Base-by-base conservation (phyloP, 2,888 invertebrate genomes). In the Glyphotaelius pellucidus region DNA sequence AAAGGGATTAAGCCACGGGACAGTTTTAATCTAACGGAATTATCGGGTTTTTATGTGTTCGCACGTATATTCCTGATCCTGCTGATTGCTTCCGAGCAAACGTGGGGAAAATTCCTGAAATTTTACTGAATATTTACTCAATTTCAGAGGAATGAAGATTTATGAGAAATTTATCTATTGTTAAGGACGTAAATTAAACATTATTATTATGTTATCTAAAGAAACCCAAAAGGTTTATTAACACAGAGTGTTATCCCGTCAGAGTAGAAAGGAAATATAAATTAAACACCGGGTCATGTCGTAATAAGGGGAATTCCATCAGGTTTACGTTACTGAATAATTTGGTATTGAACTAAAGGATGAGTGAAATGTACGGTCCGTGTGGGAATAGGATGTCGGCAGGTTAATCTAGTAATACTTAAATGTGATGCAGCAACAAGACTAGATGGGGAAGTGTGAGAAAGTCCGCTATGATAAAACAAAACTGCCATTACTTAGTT, bases 21-120 rank as follows among this genome's bases (percentile, higher is more conserved):
- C 90, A 85, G 90, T 84, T 90, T 90, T 90, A 90, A 90, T 90
- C 90, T 90, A 79, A 86, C n/a, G 47, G 79, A 90, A 90, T 90
- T 90, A 90, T 86, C 84, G 52, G 90, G 80, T 86, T 90, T 90
- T 90, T 90, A 90, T 90, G 90, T 90, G 79, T 80, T 84, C n/a
- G 85, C 90, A 86, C 90, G 90, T 38, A 89, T 67, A 80, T 38
- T 9, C 79, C 67, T 14, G 85, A 15, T 35, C 52, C 30, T 30
- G 38, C 88, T 79, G 88, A 89, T 89, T 89, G 32, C 88, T 80
- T 89, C 88, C n/a, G 25, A 79, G 79, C 35, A 31, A 52, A 79
- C 88, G 88, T 89, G 88, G 79, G 80, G 35, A 89, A 79, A 89
- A 80, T 31, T 87, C 38, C 80, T 14, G 25, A 30, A 67, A 25